Conservation (phyloP, 2,797 vertebrate species). For the Eulemur coronatus region DNA sequence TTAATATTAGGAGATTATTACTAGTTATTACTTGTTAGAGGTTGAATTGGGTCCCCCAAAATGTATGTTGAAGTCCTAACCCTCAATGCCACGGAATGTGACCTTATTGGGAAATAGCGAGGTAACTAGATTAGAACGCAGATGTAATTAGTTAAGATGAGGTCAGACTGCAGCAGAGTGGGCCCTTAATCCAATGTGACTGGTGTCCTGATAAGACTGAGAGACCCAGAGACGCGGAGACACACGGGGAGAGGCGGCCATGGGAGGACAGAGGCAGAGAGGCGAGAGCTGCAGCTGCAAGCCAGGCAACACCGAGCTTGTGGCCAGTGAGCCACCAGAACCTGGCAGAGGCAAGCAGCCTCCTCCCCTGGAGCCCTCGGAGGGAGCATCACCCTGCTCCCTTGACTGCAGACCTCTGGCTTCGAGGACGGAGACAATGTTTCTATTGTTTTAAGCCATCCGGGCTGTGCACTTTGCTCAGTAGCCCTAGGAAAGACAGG, state of each 20-base stretch:
- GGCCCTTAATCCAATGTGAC: background rate
- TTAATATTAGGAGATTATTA: background rate
- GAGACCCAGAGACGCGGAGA: background rate
- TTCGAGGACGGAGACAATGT: background rate
- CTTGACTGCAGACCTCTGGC: too few species aligned
- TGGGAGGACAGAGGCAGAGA: background rate
- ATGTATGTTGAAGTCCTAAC: background rate
- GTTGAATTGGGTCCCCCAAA: background rate
- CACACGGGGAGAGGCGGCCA: background rate
- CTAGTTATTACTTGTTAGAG: too few species aligned
- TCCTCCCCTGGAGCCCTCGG: accelerated
- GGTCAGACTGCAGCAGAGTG: background rate
- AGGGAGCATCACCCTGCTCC: background rate
- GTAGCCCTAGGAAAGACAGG: background rate
- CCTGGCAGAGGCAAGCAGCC: background rate
- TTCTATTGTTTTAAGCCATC: background rate
- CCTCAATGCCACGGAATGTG: background rate
- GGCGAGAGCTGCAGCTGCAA: background rate
- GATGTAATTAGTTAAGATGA: background rate
- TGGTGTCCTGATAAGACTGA: background rate
- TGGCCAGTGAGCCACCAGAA: accelerated
- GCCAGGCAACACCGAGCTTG: accelerated
- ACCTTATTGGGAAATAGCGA: background rate
- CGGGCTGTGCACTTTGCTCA: background rate
- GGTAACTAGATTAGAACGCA: background rate